Conservation (phyloP, 2,113 vertebrate genomes). For the Eleginops maclovinus region DNA sequence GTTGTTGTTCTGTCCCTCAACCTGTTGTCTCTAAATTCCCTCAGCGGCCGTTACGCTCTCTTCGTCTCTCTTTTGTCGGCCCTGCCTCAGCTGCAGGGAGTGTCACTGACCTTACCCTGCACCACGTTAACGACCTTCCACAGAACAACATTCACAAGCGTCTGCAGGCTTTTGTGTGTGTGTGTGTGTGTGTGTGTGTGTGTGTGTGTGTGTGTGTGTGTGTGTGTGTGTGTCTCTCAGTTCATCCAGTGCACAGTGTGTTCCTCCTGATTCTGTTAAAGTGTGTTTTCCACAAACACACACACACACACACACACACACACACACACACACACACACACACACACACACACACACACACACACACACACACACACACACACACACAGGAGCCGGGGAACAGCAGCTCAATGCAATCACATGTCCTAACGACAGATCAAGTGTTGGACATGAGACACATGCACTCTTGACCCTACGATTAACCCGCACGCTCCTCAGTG, state of each 20-base stretch:
- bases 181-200: not conserved
- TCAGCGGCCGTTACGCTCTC: too few relatives aligned
- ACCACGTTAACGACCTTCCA: too few relatives aligned
- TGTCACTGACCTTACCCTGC: not conserved
- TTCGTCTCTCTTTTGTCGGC: too few relatives aligned
- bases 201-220: not conserved
- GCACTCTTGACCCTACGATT: conserved; percentile 22
- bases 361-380: too few relatives aligned
- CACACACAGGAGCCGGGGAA: not conserved
- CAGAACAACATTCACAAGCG: too few relatives aligned
- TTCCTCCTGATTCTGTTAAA: conserved; percentile 9
- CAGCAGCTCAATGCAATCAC: conserved; percentile 5
- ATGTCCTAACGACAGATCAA: not conserved
- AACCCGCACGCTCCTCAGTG: conserved; percentile 15
- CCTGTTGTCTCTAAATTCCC: not conserved
- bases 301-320: too few relatives aligned
- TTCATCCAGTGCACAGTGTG: not conserved
- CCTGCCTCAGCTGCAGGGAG: too few relatives aligned
- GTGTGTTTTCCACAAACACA: not conserved
- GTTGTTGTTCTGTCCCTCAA: not conserved
- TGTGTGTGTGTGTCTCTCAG: not conserved
- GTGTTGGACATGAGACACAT: conserved; percentile 16
- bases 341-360: too few relatives aligned
- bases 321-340: too few relatives aligned
- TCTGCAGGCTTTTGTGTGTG: too few relatives aligned